A percentile compares a stretch with the other conserved stretches of the same genome.
phyloP scores from a whole-genome alignment of 2,797 vertebrate species.

The Chromobotia macracanthus region DNA sequence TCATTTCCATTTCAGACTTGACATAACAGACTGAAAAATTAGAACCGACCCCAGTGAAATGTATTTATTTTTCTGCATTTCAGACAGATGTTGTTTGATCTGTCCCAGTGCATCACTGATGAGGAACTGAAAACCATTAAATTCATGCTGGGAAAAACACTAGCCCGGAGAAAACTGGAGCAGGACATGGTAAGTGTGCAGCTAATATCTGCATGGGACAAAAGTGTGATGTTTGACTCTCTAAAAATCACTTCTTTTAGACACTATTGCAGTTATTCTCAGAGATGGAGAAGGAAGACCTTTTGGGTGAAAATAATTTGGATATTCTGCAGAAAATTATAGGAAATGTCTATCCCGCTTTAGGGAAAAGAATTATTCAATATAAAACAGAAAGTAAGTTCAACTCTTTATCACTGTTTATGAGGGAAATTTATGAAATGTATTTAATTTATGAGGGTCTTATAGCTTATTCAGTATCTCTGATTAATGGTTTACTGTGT shows the following conservation, averaged over 20 bases:
- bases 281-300: slow-evolving; percentile 77
- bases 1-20: too few relatives aligned
- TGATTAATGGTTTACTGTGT: too few relatives aligned
- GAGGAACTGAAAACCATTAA: slow-evolving; percentile 64
- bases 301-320: slow-evolving; percentile 73
- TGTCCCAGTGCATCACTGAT: slow-evolving; percentile 76
- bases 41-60: too few relatives aligned
- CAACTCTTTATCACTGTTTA: not conserved
- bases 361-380: slow-evolving; percentile 67
- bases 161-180: slow-evolving; percentile 67
- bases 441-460: too few relatives aligned
- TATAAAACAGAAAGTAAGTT: slow-evolving; percentile 65
- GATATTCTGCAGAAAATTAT: slow-evolving; percentile 67
- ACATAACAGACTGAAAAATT: too few relatives aligned
- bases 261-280: slow-evolving; percentile 78
- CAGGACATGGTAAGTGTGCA: slow-evolving; percentile 69
- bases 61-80: slow-evolving; percentile 30
- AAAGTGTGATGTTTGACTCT: not conserved
- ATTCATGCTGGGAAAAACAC: slow-evolving; percentile 70
- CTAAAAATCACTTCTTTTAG: slow-evolving; percentile 69
- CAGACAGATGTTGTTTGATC: slow-evolving; percentile 83
- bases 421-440: too few relatives aligned
- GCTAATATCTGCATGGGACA: not conserved
- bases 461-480: not conserved
- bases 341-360: slow-evolving; percentile 53